A percentile compares a stretch with the other conserved stretches of the same genome.
Evolutionary conservation across 2,888 invertebrate species (phyloP).

Genomic region (Acholoe squamosa): DNA sequence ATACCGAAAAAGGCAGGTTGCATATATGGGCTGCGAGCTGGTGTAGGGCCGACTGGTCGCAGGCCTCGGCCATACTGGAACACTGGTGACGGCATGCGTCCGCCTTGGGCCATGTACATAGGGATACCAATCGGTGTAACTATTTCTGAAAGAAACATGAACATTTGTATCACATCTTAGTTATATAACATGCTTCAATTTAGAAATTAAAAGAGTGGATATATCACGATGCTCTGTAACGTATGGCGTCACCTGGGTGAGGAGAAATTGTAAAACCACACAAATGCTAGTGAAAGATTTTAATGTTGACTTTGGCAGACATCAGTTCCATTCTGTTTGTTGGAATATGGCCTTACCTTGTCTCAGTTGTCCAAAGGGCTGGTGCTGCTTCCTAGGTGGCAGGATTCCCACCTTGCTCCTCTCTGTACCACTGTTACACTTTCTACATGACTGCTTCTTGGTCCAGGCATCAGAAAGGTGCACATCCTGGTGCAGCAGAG

Average conservation of each 20-base stretch:
- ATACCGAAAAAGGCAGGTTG: not conserved
- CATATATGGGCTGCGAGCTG: not conserved
- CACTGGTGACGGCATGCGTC: not conserved
- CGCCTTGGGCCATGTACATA: not conserved
- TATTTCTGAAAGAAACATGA: not conserved
- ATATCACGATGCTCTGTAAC: too few relatives aligned
- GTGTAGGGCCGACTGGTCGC: not conserved
- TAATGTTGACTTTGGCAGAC: too few relatives aligned
- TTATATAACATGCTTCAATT: too few relatives aligned
- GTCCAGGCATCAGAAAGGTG: conserved; percentile 11
- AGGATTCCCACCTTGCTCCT: not conserved
- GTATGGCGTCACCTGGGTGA: too few relatives aligned
- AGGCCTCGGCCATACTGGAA: not conserved
- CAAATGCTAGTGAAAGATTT: too few relatives aligned
- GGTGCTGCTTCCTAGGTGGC: not conserved
- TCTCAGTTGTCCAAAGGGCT: not conserved
- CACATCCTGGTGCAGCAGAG: not conserved
- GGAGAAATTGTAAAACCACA: too few relatives aligned
- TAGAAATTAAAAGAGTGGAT: too few relatives aligned
- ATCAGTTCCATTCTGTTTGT: too few relatives aligned
- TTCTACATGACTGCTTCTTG: not conserved
- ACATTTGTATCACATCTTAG: too few relatives aligned
- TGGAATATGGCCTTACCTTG: not conserved
- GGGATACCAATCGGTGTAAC: not conserved
- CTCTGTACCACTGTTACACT: not conserved